Evolutionary conservation across 2,113 vertebrate species (phyloP).

Genomic region (Scatophagus argus): DNA sequence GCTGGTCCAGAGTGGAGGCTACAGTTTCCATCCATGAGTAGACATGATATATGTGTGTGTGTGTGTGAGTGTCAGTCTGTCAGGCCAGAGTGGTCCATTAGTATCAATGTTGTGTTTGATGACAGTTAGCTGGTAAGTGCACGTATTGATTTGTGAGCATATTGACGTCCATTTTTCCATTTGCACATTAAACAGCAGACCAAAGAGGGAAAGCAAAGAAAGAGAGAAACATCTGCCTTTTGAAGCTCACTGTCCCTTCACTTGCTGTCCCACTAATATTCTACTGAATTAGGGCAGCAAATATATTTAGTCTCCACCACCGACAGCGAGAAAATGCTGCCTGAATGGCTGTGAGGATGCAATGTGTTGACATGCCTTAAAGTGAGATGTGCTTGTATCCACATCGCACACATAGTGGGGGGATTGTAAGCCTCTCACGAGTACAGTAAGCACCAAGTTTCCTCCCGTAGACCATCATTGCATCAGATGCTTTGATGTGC

Average conservation of each 20-base stretch:
- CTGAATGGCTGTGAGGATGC: slow-evolving; percentile 30
- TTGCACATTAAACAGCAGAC: slow-evolving; percentile 51
- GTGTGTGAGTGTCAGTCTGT: slow-evolving; percentile 40
- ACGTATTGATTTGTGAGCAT: slow-evolving; percentile 72
- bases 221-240: slow-evolving; percentile 14
- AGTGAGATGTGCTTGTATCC: slow-evolving; percentile 8
- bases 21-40: slow-evolving; percentile 57
- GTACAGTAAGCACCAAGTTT: slow-evolving; percentile 67
- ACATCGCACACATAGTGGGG: not conserved
- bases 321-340: slow-evolving; percentile 22
- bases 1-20: slow-evolving; percentile 65
- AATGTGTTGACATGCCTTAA: slow-evolving; percentile 30
- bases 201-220: slow-evolving; percentile 27
- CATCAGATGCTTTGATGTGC: slow-evolving; percentile 73
- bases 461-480: slow-evolving; percentile 52
- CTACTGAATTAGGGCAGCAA: slow-evolving; percentile 64
- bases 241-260: slow-evolving; percentile 17
- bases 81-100: slow-evolving; percentile 75
- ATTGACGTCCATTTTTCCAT: slow-evolving; percentile 59
- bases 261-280: slow-evolving; percentile 37
- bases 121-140: slow-evolving; percentile 75
- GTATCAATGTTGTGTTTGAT: slow-evolving; percentile 67
- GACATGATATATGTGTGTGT: slow-evolving; percentile 17
- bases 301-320: slow-evolving; percentile 65
- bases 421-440: slow-evolving; percentile 45